Evolutionary conservation across 2,888 invertebrate genomes (phyloP).

Genomic region (Ophion ventricosus): DNA sequence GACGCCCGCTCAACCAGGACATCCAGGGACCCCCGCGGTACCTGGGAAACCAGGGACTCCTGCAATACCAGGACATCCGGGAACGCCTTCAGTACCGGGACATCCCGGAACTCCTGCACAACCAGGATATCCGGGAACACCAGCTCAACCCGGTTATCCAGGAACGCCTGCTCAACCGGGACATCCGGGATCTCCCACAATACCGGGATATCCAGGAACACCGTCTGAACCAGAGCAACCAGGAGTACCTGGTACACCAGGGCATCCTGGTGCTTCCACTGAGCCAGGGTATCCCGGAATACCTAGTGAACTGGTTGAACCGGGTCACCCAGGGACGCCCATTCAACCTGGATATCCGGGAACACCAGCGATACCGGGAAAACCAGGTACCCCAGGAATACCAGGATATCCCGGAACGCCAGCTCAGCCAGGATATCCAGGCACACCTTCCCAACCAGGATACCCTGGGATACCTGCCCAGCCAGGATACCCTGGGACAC

Average conservation of each 20-base stretch:
- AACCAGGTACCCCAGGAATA: conserved; percentile 46
- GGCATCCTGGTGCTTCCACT: conserved; percentile 76
- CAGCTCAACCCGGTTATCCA: conserved; percentile 51
- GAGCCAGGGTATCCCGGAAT: conserved; percentile 68
- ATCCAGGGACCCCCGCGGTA: conserved; percentile 72
- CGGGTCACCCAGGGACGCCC: conserved; percentile 34
- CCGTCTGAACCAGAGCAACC: conserved; percentile 74
- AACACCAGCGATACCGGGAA: conserved; percentile 62
- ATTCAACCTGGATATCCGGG: background rate
- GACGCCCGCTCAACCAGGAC: conserved; percentile 53
- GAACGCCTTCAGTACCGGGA: conserved; percentile 49
- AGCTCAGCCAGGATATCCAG: conserved; percentile 70
- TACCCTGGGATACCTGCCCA: conserved; percentile 82
- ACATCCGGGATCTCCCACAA: conserved; percentile 60
- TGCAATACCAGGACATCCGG: conserved; percentile 65
- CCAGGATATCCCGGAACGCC: conserved; percentile 60
- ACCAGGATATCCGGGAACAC: conserved; percentile 57
- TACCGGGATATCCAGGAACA: conserved; percentile 69
- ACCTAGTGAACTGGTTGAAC: too few species aligned
- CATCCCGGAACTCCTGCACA: conserved; percentile 24
- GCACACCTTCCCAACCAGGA: conserved; percentile 52
- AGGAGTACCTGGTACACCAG: conserved; percentile 81
- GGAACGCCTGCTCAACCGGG: conserved; percentile 38
- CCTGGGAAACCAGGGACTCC: conserved; percentile 77
- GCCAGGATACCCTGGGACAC: conserved; percentile 79